Base-by-base conservation (phyloP, 2,888 invertebrate genomes). In the Sussaba pulchella region DNA sequence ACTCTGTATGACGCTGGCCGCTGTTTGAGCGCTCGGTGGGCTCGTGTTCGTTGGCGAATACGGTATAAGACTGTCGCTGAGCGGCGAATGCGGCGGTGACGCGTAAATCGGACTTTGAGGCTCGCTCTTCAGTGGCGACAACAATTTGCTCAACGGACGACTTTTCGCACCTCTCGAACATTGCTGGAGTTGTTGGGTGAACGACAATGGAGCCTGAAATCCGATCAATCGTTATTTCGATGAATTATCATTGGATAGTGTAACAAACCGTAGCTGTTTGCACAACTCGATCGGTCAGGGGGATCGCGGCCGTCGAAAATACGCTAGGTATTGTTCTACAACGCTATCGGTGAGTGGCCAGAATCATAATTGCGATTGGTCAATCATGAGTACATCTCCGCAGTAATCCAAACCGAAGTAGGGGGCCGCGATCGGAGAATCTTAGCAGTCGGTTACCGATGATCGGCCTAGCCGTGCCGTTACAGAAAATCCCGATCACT, bases 131-230 rank as follows among this genome's bases (percentile, higher is more conserved):
- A 94, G 88, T 9, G 94, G 94, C 45, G 94, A 94, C 76, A 94
- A 87, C 59, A 95, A 91, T 87, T 95, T 94, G 84, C 94, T 94
- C 47, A 95, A 92, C 0, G 96, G 95, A 45, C 96, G 93, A 76
- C 94, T 94, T 86, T 95, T 95, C 10, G 94, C 92, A 88, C 95
- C 95, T 78, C 96, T 93, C 0, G 96, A 96, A 91, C 97, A 96
- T 83, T 97, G 96, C 84, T 98, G 98, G 69, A 98, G 94, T 93
- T 98, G 98, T 92, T 98, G 98, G 1, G 98, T 98, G 92, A 98
- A 98, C 63, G 98, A 97, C 89, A 98, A 94, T 12, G 96, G 96
- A 81, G 95, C 93, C 92, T 90, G 83, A 69, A 63, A 66, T 21
- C 12, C 12, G 17, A 77, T 50, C 31, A 41, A 57, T 50, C 73